Evolutionary conservation across 2,113 vertebrate genomes (phyloP), one percentile per base, ranked within the genome.

Genomic region (Gallinago undulata): DNA sequence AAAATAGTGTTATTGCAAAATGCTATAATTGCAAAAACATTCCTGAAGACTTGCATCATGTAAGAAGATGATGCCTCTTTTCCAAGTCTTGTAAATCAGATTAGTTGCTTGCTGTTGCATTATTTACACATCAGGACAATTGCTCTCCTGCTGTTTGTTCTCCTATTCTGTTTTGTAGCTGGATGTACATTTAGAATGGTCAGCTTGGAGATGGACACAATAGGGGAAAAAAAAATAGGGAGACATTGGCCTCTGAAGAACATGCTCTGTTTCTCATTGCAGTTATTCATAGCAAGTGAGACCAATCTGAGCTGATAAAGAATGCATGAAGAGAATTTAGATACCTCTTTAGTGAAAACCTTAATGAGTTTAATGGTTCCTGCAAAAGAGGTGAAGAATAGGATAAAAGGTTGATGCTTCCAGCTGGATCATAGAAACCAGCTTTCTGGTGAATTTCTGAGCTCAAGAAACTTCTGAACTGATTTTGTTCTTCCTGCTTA

Each of bases 1-100:
- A 73, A 89, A 75, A 30, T 10, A 17, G 47, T 55, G 47, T 84
- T 87, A 48, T 91, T 96, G 93, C 94, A 94, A 94, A 93, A 93
- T 19, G 15, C 33, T 90, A 4, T 22, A 78, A 45, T 81, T 95
- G 84, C 51, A 87, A 50, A 95, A 91, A 51, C 91, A 84, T 87
- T 93, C 90, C 72, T 83, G 63, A 67, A 63, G 78, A 15, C 75
- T 93, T 96, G 53, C 45, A 73, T 96, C 89, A 86, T 0, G 0
- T 74, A 88, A 77, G 72, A 57, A 55, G 70, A 47, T 91, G 95
- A 43, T 84, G 45, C 50, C 12, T 73, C 67, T 93, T 79, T 94
- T 93, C 67, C 67, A 89, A 25, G 67, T 64, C 63, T 47, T 74
- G 63, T 80, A 77, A 91, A 90, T 89, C 78, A 87, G 78, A 80